These are phyloP conservation scores for Ophioninae sp. DNA, from an alignment of 2,888 invertebrate species.

Conservation along the genomic window DNA sequence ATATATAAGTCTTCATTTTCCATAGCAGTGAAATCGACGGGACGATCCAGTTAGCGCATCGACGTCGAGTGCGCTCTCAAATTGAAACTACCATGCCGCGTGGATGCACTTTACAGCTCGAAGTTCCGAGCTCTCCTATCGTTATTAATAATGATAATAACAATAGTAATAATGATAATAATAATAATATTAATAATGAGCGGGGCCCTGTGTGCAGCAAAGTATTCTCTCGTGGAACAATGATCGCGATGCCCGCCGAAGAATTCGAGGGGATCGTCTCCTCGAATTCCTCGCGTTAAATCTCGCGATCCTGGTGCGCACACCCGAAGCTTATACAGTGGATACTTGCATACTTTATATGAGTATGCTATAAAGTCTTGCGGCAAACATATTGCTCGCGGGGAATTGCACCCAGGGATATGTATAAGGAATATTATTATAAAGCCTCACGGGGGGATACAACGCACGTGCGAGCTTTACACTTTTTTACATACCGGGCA, in stretches of 20 bases:
- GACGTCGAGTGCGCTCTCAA: not conserved
- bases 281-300: slow-evolving; percentile 44
- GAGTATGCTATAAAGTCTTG: slow-evolving; percentile 38
- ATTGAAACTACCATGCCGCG: not conserved
- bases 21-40: not conserved
- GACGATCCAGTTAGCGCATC: not conserved
- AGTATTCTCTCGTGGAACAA: slow-evolving; percentile 47
- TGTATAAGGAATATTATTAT: slow-evolving; percentile 53
- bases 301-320: slow-evolving; percentile 25
- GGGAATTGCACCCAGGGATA: slow-evolving; percentile 43
- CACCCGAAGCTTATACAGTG: not conserved
- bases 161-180: not conserved
- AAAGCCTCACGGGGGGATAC: slow-evolving; percentile 30
- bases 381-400: slow-evolving; percentile 38
- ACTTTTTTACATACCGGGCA: not conserved
- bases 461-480: slow-evolving; percentile 56
- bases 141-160: slow-evolving; percentile 17
- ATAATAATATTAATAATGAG: slow-evolving; percentile 15
- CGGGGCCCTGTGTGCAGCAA: not conserved
- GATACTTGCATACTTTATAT: slow-evolving; percentile 49
- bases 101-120: not conserved
- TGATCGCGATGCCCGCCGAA: slow-evolving; percentile 56
- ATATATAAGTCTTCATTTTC: not conserved
- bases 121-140: slow-evolving; percentile 13
- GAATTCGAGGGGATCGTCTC: slow-evolving; percentile 58